Base-by-base conservation (phyloP, 2,113 vertebrate genomes). In the Andinoacara biseriatus region DNA sequence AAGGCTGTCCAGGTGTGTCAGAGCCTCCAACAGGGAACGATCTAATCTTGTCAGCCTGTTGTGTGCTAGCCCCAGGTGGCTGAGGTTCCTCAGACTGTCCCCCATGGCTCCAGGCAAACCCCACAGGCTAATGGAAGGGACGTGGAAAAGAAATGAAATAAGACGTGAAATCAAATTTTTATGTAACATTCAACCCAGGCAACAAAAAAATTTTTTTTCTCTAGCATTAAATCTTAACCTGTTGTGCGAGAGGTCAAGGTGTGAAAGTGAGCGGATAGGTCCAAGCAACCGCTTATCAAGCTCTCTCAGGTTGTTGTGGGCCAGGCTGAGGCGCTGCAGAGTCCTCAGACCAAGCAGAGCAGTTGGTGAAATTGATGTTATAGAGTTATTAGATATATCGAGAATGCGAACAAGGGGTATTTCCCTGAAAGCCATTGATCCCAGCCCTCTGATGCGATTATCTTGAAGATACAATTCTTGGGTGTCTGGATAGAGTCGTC, bases 161-260 rank as follows among this genome's bases (percentile, higher is more conserved):
- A 31, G 7, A 79, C 24, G n/a, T n/a, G 4, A 3, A 2, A 56
- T 86, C 5, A n/a, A 56, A 57, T 62, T 49, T 18, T 18, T 6
- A 4, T 58, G 7, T n/a, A 38, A 10, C 43, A 7, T 61, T 52
- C 1, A 0, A 58, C 4, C 57, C 26, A 33, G 3, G 59, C n/a
- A 10, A 31, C 1, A 22, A 0, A 13, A 62, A 6, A 58, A 7
- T 22, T 57, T 10, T 17, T 58, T 20, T 59, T 75, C n/a, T 5
- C 18, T 14, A 8, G 10, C 54, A 29, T 35, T 35, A 26, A 46
- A 18, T 35, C n/a, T 22, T 80, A 52, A 94, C 94, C 94, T 96
- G 95, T 99, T 99, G 87, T 94, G 96, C 15, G 98, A 99, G 85
- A 99, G 93, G 88, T 99, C 97, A 35, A 99, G 95, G 84, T 97